A percentile compares a stretch with the other conserved stretches of the same genome.
Conservation (phyloP, 2,797 vertebrate species). For the Paedocypris micromegethes region DNA sequence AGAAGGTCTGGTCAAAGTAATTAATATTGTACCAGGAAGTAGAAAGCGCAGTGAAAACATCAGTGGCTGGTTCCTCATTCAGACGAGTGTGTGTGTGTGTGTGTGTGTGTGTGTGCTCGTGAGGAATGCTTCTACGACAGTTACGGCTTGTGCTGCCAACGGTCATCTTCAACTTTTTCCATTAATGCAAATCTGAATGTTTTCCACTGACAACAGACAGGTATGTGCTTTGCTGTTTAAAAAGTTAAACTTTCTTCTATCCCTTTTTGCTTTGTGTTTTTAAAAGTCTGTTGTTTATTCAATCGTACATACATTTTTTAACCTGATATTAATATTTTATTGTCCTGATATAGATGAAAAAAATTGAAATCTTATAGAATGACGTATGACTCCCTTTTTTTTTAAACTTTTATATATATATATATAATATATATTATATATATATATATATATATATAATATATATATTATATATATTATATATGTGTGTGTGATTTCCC, state of each 20-base stretch:
- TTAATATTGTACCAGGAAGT: conserved; percentile 49
- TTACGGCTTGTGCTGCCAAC: neutral
- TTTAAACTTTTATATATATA: too few relatives aligned
- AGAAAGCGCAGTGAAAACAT: conserved; percentile 37
- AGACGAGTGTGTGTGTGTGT: neutral
- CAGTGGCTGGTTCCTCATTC: conserved; percentile 47
- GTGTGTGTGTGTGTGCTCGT: conserved; percentile 1
- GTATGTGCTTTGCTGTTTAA: conserved; percentile 9
- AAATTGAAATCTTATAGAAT: too few relatives aligned
- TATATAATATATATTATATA: too few relatives aligned
- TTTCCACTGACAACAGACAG: conserved; percentile 21
- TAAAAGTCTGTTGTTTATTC: too few relatives aligned
- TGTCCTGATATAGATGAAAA: too few relatives aligned
- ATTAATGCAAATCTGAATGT: conserved; percentile 6
- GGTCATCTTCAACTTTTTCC: conserved; percentile 3
- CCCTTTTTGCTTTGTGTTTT: neutral
- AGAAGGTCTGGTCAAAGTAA: conserved; percentile 18
- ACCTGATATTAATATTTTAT: too few relatives aligned
- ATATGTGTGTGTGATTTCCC: too few relatives aligned
- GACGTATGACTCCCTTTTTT: too few relatives aligned
- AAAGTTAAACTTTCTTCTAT: neutral
- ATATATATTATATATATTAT: too few relatives aligned
- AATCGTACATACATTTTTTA: too few relatives aligned
- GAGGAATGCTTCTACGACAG: conserved; percentile 25
- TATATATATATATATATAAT: too few relatives aligned